A percentile compares a stretch with the other conserved stretches of the same genome.
Conservation (phyloP, 2,113 vertebrate genomes). For the Myrmecophaga tridactyla region DNA sequence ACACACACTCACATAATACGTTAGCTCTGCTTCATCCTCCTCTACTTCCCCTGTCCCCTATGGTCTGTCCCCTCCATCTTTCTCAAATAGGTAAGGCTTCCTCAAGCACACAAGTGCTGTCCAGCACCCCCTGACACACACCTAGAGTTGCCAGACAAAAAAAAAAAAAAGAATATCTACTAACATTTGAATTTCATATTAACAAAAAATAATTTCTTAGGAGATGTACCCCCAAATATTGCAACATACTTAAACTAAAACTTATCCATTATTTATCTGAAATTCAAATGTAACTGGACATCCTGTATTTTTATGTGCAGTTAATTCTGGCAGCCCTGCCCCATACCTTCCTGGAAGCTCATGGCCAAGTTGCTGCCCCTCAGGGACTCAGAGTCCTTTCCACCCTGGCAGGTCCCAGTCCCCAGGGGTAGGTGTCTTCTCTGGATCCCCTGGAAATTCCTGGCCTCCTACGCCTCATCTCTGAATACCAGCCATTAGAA, state of each 20-base stretch:
- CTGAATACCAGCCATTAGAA: not conserved
- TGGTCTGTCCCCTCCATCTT: not conserved
- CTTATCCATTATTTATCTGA: not conserved
- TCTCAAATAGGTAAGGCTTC: not conserved
- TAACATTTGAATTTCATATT: slow-evolving; percentile 4
- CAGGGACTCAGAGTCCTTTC: not conserved
- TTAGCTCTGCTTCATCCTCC: not conserved
- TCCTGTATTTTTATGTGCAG: not conserved
- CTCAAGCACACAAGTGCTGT: not conserved
- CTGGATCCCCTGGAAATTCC: not conserved
- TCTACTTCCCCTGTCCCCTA: not conserved
- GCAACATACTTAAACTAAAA: not conserved
- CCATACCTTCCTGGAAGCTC: not conserved
- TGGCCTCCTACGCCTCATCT: not conserved
- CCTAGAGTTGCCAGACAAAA: not conserved
- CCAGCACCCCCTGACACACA: not conserved
- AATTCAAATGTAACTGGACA: not conserved
- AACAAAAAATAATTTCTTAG: not conserved
- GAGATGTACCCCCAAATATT: not conserved
- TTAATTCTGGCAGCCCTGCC: not conserved
- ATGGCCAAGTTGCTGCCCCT: not conserved
- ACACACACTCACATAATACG: not conserved
- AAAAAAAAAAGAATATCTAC: not conserved
- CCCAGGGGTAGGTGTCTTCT: not conserved
- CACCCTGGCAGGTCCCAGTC: not conserved